Percentiles rank a stretch among this genome's conserved stretches.
phyloP scores from a whole-genome alignment of 2,797 vertebrate species.

The Darevskia nairensis region DNA sequence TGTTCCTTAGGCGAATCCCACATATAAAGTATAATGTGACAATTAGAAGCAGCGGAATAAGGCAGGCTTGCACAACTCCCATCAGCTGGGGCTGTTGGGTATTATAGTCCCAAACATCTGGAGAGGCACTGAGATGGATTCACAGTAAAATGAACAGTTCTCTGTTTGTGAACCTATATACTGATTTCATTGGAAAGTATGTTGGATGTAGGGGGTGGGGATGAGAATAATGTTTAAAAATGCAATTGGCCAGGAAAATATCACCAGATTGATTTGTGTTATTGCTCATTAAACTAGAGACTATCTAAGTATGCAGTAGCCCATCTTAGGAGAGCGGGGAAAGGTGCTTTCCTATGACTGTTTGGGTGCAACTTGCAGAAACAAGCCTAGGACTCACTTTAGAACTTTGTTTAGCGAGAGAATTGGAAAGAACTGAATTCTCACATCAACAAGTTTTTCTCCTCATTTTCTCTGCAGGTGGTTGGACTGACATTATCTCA shows the following conservation, averaged over 20 bases:
- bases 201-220: neutral
- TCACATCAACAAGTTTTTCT: constrained; percentile 36
- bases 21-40: neutral
- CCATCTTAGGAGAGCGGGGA: constrained; percentile 14
- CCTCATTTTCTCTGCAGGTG: constrained; percentile 81
- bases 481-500: constrained; percentile 88
- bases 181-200: neutral
- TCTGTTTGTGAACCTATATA: neutral
- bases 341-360: constrained; percentile 67
- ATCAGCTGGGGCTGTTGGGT: neutral
- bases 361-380: constrained; percentile 59
- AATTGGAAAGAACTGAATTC: constrained; percentile 35
- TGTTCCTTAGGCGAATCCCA: too few relatives aligned
- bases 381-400: constrained; percentile 68
- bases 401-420: constrained; percentile 64
- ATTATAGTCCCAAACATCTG: too few relatives aligned
- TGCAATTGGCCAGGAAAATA: neutral
- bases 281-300: neutral
- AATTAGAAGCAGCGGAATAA: neutral
- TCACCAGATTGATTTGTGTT: neutral
- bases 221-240: neutral
- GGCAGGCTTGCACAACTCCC: neutral
- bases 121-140: neutral
- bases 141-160: neutral
- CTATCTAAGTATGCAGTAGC: neutral